Conservation (phyloP, 2,797 vertebrate species). For the Platyrinchus mystaceus region DNA sequence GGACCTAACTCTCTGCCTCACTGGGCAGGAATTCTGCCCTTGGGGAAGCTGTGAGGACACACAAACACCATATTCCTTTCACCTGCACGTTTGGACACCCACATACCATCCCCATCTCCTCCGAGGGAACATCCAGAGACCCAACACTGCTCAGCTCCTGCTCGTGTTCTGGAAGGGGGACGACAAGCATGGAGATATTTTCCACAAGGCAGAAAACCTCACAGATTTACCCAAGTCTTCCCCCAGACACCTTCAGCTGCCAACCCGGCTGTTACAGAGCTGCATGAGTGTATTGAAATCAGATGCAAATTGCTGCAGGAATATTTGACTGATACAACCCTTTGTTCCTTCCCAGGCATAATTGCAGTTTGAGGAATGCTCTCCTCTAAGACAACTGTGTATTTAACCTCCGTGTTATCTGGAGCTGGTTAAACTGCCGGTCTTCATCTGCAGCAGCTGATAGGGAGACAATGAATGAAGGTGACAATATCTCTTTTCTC, state of each 20-base stretch:
- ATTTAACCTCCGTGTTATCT: background rate
- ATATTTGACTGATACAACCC: background rate
- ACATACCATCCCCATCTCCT: background rate
- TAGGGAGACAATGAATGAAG: slow-evolving; percentile 23
- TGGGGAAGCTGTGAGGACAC: background rate
- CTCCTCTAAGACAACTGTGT: background rate
- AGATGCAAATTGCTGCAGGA: slow-evolving; percentile 34
- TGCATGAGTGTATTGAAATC: slow-evolving; percentile 31
- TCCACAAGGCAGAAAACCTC: background rate
- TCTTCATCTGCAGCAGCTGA: slow-evolving; percentile 18
- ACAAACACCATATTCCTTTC: background rate
- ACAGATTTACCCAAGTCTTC: background rate
- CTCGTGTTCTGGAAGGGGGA: background rate
- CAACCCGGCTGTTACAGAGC: slow-evolving; percentile 1
- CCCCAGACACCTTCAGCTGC: slow-evolving; percentile 11
- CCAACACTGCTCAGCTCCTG: background rate
- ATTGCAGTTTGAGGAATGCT: slow-evolving; percentile 14
- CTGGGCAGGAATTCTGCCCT: background rate
- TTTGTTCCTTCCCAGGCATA: slow-evolving; percentile 37
- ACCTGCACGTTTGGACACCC: background rate
- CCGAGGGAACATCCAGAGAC: background rate
- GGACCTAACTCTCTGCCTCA: background rate
- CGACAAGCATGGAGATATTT: background rate
- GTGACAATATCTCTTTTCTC: slow-evolving; percentile 45
- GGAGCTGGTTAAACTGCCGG: background rate